Evolutionary conservation across 2,888 invertebrate genomes (phyloP).

Genomic region (Smittia sp.): DNA sequence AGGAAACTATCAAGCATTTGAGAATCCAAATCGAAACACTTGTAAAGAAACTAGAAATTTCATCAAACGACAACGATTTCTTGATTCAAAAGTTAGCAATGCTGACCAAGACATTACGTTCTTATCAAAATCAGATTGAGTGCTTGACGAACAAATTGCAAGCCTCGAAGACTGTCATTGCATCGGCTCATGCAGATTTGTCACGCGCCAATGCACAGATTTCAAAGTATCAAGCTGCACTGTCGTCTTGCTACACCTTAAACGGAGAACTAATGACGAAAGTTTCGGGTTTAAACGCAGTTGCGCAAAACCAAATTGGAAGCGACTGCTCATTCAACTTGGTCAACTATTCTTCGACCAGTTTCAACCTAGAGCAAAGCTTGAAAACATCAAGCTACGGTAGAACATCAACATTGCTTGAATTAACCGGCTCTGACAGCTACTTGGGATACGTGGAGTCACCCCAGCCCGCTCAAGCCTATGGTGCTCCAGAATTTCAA

Average conservation of each 20-base stretch:
- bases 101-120: neutral
- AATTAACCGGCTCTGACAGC: neutral
- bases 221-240: conserved; percentile 24
- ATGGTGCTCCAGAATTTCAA: too few relatives aligned
- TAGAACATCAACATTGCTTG: neutral
- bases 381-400: neutral
- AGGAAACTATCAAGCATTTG: conserved; percentile 19
- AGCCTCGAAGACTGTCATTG: conserved; percentile 22
- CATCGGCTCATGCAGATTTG: neutral
- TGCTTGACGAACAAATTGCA: conserved; percentile 5
- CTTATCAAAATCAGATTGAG: conserved; percentile 20
- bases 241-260: conserved; percentile 20
- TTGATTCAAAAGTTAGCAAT: conserved; percentile 21
- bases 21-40: conserved; percentile 21
- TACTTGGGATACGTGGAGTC: too few relatives aligned
- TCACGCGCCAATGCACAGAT: conserved; percentile 13
- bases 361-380: neutral
- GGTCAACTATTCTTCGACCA: neutral
- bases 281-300: conserved; percentile 9
- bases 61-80: conserved; percentile 27
- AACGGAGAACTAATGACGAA: conserved; percentile 36
- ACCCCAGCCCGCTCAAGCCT: too few relatives aligned
- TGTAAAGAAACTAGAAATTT: conserved; percentile 17
- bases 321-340: conserved; percentile 20
- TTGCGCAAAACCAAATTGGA: conserved; percentile 8